These are phyloP conservation scores for Macquaria ambigua DNA, from an alignment of 2,113 vertebrate genomes.

Conservation along the genomic window DNA sequence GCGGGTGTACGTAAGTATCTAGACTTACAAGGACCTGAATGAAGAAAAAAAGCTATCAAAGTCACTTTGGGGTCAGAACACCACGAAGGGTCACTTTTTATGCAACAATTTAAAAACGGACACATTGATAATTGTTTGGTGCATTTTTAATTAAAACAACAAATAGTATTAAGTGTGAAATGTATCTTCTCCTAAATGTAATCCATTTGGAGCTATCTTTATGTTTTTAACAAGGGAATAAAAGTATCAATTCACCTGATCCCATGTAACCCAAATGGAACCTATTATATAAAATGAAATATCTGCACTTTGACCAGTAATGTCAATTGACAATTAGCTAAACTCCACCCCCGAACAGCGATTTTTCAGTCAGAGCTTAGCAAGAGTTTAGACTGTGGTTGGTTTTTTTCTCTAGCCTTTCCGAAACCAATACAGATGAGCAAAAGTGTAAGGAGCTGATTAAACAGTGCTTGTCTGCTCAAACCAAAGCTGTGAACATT, in stretches of 20 bases:
- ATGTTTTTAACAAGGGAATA: neutral
- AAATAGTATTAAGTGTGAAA: neutral
- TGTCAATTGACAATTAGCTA: too few relatives aligned
- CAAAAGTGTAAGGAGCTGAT: neutral
- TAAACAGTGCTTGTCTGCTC: neutral
- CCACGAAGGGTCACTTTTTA: neutral
- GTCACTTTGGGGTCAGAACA: neutral
- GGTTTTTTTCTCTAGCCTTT: neutral
- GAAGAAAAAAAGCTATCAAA: neutral
- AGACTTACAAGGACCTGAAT: neutral
- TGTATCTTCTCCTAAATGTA: too few relatives aligned
- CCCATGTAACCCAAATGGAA: neutral
- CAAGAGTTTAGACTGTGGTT: neutral
- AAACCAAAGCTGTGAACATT: neutral
- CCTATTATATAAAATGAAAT: neutral
- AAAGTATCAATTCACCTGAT: neutral
- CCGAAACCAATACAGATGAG: neutral
- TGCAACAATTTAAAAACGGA: neutral
- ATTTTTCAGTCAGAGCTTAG: neutral
- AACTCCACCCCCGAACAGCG: too few relatives aligned
- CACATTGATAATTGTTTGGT: neutral
- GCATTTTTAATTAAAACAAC: neutral
- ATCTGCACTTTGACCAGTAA: too few relatives aligned
- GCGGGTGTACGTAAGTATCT: constrained; percentile 23
- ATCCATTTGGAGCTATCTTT: neutral